phyloP scores from a whole-genome alignment of 2,797 vertebrate species.

The Melanotaenia maccullochi region DNA sequence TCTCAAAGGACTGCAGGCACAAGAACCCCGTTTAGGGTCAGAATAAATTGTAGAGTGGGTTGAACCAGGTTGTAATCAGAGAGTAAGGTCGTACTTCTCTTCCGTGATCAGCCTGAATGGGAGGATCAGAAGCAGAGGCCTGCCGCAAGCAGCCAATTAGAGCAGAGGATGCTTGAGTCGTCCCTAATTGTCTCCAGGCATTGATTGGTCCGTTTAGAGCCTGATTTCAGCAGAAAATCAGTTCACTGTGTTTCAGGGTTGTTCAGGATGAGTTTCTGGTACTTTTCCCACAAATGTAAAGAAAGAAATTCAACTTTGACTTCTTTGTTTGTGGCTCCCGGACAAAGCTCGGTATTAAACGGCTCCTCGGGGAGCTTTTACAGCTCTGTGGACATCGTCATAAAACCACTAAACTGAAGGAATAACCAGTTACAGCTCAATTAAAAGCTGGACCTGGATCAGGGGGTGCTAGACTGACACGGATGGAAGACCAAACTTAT shows the following conservation, averaged over 20 bases:
- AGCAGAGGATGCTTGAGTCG: slow-evolving; percentile 65
- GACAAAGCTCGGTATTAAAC: slow-evolving; percentile 2
- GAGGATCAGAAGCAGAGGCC: background rate
- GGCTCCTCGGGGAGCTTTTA: slow-evolving; percentile 2
- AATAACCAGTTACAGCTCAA: background rate
- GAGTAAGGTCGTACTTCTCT: no score
- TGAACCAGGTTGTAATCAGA: no score
- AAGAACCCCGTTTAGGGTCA: no score
- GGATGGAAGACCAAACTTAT: no score
- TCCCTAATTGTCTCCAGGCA: slow-evolving; percentile 73
- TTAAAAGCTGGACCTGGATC: background rate
- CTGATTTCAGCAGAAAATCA: background rate
- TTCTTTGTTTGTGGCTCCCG: slow-evolving; percentile 4
- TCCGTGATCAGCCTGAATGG: background rate
- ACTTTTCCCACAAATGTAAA: background rate
- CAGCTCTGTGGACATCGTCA: background rate
- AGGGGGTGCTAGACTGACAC: no score
- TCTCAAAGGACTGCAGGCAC: no score
- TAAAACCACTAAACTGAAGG: slow-evolving; percentile 9
- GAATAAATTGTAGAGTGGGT: no score
- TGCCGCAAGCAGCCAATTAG: slow-evolving; percentile 71
- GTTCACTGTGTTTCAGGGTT: background rate
- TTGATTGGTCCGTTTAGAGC: slow-evolving; percentile 66
- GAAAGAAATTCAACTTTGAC: background rate
- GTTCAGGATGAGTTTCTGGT: no score